Base-by-base conservation (phyloP, 2,888 invertebrate species). In the Tridacna gigas region DNA sequence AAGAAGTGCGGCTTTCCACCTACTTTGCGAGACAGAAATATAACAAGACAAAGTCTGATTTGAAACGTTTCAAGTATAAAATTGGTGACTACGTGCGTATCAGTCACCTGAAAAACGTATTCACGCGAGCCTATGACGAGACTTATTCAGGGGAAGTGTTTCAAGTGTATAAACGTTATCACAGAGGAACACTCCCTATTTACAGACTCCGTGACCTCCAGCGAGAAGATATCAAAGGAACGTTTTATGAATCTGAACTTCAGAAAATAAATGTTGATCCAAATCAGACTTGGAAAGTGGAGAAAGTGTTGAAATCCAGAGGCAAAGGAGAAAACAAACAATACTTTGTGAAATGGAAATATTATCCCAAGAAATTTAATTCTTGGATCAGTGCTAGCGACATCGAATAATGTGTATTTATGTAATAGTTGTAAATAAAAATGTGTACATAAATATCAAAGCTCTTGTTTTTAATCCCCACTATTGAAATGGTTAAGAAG, bases 281-380 rank as follows among this genome's bases (percentile, higher is more conserved):
- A 9, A 65, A 86, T 63, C 76, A 84, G 37, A n/a, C 61, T 25
- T 85, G 71, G 78, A 88, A 86, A 77, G 67, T 89, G 0, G 89
- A 87, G 26, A 78, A 67, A 26, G 74, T 88, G 0, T 37, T 89
- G 12, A 84, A 84, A 71, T 80, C 84, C 3, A 81, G 81, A 80
- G 88, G 88, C 25, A 81, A 76, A 47, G 80, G 86, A 74, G 47
- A 56, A 37, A 78, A 82, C 22, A 88, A 84, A 83, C 84, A 89
- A 79, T 69, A 81, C 37, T 84, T 81, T 61, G 89, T 86, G 0
- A 85, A 87, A 80, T 89, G 89, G 88, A 60, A 82, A 66, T 69
- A 86, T 76, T 89, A 79, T 73, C 87, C 88, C 11, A 82, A 78
- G 69, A 88, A 84, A 79, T 88, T 88, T 73, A 84, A 85, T 74